Conservation (phyloP, 2,113 vertebrate species). For the Oxyruncus cristatus region DNA sequence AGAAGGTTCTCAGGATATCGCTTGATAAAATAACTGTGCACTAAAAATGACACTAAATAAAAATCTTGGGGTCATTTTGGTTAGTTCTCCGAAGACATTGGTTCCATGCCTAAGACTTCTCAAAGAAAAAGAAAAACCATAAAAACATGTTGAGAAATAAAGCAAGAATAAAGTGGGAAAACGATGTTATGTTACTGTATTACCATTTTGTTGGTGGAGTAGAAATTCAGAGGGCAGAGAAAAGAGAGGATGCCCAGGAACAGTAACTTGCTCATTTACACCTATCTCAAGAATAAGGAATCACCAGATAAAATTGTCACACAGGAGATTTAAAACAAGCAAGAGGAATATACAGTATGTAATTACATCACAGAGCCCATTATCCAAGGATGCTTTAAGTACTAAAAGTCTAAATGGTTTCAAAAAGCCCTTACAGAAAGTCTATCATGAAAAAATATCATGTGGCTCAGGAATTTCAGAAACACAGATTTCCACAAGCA, state of each 20-base stretch:
- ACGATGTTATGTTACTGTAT: not conserved
- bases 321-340: not conserved
- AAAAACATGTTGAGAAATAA: not conserved
- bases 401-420: not conserved
- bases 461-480: not conserved
- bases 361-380: not conserved
- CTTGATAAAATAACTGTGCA: not conserved
- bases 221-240: not conserved
- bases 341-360: not conserved
- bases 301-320: not conserved
- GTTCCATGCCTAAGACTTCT: not conserved
- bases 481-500: not conserved
- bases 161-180: not conserved
- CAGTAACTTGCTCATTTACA: not conserved
- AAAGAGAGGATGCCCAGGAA: not conserved
- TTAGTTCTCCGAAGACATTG: not conserved
- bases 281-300: not conserved
- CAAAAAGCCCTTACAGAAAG: not conserved
- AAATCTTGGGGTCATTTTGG: not conserved
- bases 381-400: not conserved
- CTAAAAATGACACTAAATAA: not conserved
- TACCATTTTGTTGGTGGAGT: not conserved
- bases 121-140: not conserved
- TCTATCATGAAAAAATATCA: not conserved
- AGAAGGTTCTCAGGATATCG: not conserved